These are phyloP conservation scores for Thyatira batis DNA, from an alignment of 2,888 invertebrate genomes.

Conservation along the genomic window DNA sequence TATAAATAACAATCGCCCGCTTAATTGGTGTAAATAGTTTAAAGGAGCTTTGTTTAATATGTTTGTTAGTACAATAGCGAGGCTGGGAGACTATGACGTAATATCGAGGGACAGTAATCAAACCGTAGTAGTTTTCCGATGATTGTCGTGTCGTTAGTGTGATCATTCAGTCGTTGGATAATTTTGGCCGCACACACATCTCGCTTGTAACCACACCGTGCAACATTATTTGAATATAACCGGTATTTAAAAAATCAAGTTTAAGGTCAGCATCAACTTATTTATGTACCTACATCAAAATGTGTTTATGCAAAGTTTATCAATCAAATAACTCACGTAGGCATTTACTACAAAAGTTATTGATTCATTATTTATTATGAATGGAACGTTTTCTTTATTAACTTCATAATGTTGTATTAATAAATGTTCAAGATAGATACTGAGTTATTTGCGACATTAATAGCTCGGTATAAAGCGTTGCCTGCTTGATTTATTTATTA, in stretches of 20 bases:
- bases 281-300: not conserved
- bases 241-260: not conserved
- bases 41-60: not conserved
- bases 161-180: constrained; percentile 41
- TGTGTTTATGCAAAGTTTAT: not conserved
- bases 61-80: not conserved
- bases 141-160: constrained; percentile 14
- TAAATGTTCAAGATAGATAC: not conserved
- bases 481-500: not conserved
- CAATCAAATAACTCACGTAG: too few relatives aligned
- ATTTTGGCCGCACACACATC: constrained; percentile 45
- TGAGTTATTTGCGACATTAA: not conserved
- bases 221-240: not conserved
- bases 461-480: not conserved
- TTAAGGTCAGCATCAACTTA: not conserved
- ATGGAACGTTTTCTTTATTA: constrained; percentile 9
- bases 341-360: too few relatives aligned
- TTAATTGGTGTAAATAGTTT: not conserved
- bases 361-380: constrained; percentile 3
- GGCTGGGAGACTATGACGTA: constrained; percentile 18
- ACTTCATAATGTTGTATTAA: not conserved
- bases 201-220: constrained; percentile 13
- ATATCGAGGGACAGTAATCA: constrained; percentile 12
- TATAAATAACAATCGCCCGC: not conserved
- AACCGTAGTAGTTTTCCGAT: constrained; percentile 45